Evolutionary conservation across 2,797 vertebrate species (phyloP), one percentile per base, ranked within the genome.

Genomic region (Tenualosa thibaudeaui): DNA sequence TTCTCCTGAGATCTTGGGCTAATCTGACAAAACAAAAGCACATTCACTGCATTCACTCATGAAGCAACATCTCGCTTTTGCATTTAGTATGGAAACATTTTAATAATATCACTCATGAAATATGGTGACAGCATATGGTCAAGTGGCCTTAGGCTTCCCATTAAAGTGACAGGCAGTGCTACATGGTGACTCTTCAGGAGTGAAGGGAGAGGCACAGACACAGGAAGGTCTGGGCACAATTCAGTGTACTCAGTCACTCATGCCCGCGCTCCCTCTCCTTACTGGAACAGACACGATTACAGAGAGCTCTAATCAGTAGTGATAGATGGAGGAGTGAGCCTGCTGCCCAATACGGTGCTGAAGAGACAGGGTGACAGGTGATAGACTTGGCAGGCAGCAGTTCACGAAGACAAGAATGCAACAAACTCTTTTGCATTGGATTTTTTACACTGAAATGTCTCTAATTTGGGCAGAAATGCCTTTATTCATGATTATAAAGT

Each of bases 241-340:
- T 7, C 40, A 46, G 26, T 37, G 65, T 15, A 31, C 40, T 37
- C 10, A 37, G 26, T 5, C 12, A 31, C 12, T 5, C 1, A 31
- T 15, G 65, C 65, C 31, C 31, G 40, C 3, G 17, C 7, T 78
- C 17, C 6, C 1, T 22, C 6, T 46, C 37, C 31, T 78, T 78
- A 7, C 71, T 46, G 37, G 19, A 78, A 8, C 17, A 78, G 40
- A 71, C 65, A 71, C 13, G 65, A 71, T 71, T 31, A 71, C 65
- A 71, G 65, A 71, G 65, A 3, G 26, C 62, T 68, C 31, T 68
- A 68, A 68, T 68, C 62, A 68, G 62, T 26, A 68, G 26, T 68
- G 62, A 68, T 68, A 26, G 24, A 26, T 68, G 26, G 12, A 15
- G 62, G 10, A 0, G 26, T 37, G 12, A 31, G 62, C 13, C 12